phyloP scores from a whole-genome alignment of 2,888 invertebrate species.

The Temnothorax unifasciatus region DNA sequence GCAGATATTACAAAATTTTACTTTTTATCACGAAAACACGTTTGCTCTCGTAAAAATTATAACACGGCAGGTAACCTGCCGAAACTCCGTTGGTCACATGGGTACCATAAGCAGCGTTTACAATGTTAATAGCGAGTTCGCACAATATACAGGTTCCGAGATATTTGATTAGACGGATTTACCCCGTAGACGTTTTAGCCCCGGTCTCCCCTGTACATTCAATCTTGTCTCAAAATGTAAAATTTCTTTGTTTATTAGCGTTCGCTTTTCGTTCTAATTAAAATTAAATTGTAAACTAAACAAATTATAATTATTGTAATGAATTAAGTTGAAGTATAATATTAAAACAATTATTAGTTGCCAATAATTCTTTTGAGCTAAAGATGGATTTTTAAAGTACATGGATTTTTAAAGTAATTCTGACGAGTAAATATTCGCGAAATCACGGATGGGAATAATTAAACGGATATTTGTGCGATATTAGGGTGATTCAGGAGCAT shows the following conservation, averaged over 20 bases:
- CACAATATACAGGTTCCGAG: too few relatives aligned
- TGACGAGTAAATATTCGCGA: background rate
- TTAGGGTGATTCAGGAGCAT: background rate
- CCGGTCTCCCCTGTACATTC: too few relatives aligned
- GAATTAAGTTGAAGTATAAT: background rate
- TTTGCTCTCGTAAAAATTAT: too few relatives aligned
- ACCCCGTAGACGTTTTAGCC: too few relatives aligned
- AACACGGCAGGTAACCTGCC: too few relatives aligned
- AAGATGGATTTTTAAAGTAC: background rate
- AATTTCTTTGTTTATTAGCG: background rate
- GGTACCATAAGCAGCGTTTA: too few relatives aligned
- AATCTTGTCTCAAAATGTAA: background rate
- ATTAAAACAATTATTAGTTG: background rate
- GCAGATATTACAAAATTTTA: too few relatives aligned
- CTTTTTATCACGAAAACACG: too few relatives aligned
- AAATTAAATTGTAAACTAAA: background rate
- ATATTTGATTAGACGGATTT: too few relatives aligned
- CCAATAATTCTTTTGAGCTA: background rate
- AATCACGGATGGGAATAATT: background rate
- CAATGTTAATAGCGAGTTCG: too few relatives aligned
- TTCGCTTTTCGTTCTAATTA: background rate
- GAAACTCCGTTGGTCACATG: too few relatives aligned
- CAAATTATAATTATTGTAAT: conserved; percentile 15
- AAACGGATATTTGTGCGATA: conserved; percentile 21
- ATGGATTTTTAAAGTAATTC: background rate